These are phyloP conservation scores for Antitype chi DNA, from an alignment of 2,888 invertebrate species.

Conservation along the genomic window DNA sequence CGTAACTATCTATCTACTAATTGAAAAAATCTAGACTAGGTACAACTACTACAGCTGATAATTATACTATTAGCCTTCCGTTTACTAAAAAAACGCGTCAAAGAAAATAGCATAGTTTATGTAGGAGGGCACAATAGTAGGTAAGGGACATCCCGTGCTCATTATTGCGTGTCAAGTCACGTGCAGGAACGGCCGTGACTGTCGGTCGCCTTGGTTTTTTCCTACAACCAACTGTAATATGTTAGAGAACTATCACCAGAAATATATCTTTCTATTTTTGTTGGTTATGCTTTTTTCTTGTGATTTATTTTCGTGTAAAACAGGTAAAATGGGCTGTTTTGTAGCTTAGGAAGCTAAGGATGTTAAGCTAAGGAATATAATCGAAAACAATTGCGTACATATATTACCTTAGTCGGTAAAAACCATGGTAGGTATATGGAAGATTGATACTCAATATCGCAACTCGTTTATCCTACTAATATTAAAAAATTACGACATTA, in stretches of 20 bases:
- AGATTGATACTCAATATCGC: too few relatives aligned
- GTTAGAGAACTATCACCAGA: constrained; percentile 52
- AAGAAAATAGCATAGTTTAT: constrained; percentile 13
- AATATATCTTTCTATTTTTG: constrained; percentile 53
- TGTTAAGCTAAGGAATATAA: constrained; percentile 3
- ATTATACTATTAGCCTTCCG: neutral
- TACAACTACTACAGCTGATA: neutral
- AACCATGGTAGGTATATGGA: neutral
- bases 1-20: neutral
- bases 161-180: constrained; percentile 72
- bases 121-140: constrained; percentile 26
- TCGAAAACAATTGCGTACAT: constrained; percentile 1
- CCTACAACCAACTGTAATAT: constrained; percentile 61
- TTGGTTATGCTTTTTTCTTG: constrained; percentile 27
- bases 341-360: neutral
- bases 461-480: neutral
- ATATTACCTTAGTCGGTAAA: too few relatives aligned
- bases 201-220: constrained; percentile 64
- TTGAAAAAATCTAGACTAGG: neutral
- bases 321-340: constrained; percentile 21
- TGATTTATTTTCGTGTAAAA: constrained; percentile 39
- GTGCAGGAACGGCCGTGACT: constrained; percentile 71
- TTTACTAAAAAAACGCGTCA: neutral
- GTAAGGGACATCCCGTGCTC: constrained; percentile 61
- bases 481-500: too few relatives aligned